Conservation (phyloP, 2,888 invertebrate genomes). For the Argyresthia goedartella region DNA sequence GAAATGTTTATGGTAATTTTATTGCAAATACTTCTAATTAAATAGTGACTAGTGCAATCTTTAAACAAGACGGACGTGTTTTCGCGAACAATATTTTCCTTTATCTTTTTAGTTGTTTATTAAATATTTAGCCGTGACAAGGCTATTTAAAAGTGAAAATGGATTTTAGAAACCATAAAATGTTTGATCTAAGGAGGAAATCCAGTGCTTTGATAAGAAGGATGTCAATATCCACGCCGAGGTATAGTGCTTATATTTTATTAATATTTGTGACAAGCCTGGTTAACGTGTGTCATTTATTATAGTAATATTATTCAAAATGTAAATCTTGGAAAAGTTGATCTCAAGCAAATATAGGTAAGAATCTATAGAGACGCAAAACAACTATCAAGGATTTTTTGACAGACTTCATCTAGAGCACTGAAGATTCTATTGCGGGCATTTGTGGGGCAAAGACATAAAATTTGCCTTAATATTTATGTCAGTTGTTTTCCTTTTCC, state of each 20-base stretch:
- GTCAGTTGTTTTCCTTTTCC: too few species aligned
- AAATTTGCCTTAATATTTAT: too few species aligned
- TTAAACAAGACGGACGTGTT: slow-evolving; percentile 50
- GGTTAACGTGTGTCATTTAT: too few species aligned
- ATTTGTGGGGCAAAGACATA: too few species aligned
- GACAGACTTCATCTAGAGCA: too few species aligned
- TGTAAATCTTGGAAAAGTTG: too few species aligned
- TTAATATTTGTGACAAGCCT: too few species aligned
- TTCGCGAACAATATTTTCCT: slow-evolving; percentile 10
- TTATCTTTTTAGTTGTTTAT: not conserved
- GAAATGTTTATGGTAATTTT: slow-evolving; percentile 66
- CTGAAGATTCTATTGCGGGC: too few species aligned
- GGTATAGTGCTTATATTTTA: slow-evolving; percentile 26
- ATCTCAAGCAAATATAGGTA: too few species aligned
- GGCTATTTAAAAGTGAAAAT: slow-evolving; percentile 25
- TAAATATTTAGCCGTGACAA: not conserved
- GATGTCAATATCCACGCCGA: slow-evolving; percentile 53
- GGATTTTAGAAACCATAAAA: slow-evolving; percentile 50
- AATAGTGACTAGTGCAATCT: slow-evolving; percentile 34
- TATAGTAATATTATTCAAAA: too few species aligned
- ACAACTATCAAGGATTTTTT: too few species aligned
- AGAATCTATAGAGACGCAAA: too few species aligned
- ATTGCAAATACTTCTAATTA: slow-evolving; percentile 59
- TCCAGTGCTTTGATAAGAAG: slow-evolving; percentile 36
- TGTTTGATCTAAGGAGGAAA: slow-evolving; percentile 40